Conservation (phyloP, 2,888 invertebrate genomes). For the Rhamnusium bicolor region DNA sequence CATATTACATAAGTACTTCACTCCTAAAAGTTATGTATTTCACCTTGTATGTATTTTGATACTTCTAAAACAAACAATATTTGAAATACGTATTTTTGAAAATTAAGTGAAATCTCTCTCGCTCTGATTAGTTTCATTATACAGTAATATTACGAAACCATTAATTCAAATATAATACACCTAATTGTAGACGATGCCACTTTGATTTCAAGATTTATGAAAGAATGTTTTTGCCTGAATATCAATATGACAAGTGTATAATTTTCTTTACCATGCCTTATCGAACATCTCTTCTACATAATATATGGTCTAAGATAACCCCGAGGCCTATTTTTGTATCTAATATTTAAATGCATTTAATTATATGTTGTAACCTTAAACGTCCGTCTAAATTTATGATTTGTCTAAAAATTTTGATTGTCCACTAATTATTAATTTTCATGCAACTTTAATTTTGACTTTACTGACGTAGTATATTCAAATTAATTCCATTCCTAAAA, state of each 20-base stretch:
- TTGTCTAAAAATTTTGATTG: background rate
- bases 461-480: too few species aligned
- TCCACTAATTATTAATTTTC: background rate
- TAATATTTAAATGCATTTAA: background rate
- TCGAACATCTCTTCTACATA: background rate
- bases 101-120: too few species aligned
- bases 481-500: too few species aligned
- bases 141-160: background rate
- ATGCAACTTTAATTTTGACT: background rate
- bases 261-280: background rate
- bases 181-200: background rate
- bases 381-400: background rate
- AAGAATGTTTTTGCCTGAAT: too few species aligned
- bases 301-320: conserved; percentile 1
- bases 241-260: background rate
- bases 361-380: background rate
- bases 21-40: too few species aligned
- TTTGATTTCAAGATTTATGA: background rate
- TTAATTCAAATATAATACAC: background rate
- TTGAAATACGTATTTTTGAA: too few species aligned
- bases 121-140: too few species aligned
- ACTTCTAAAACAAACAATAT: too few species aligned
- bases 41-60: too few species aligned
- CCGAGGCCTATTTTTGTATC: background rate
- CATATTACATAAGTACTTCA: too few species aligned